These are phyloP conservation scores for Lepus europaeus DNA, from an alignment of 2,113 vertebrate genomes.

Conservation along the genomic window DNA sequence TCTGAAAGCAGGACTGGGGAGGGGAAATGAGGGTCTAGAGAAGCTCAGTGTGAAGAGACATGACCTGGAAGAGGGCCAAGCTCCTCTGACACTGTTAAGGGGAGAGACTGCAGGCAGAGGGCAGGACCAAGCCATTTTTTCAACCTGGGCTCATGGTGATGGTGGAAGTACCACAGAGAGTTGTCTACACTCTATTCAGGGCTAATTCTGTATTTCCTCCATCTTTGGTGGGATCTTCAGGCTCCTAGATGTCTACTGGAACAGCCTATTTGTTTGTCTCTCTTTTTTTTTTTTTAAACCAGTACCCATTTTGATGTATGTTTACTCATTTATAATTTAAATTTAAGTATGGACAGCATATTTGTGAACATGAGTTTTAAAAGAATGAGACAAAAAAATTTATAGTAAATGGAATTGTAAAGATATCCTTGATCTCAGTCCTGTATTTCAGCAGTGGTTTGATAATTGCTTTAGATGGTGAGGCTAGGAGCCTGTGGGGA, in stretches of 20 bases:
- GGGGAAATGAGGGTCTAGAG: neutral
- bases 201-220: neutral
- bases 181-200: neutral
- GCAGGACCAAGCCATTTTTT: neutral
- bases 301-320: neutral
- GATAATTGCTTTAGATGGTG: neutral
- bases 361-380: neutral
- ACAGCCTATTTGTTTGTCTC: neutral
- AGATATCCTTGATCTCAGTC: neutral
- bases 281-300: neutral
- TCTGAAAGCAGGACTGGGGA: neutral
- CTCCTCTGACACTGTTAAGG: too few species aligned
- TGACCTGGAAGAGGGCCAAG: neutral
- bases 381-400: neutral
- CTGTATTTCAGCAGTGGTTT: neutral
- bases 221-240: neutral
- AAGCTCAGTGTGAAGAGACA: neutral
- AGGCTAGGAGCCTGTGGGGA: neutral
- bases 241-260: neutral
- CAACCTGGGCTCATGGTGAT: neutral
- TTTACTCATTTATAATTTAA: neutral
- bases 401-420: neutral
- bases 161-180: neutral
- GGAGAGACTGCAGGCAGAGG: neutral
- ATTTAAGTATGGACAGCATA: neutral